Evolutionary conservation across 2,113 vertebrate species (phyloP), one percentile per base, ranked within the genome.

Genomic region (Anhinga anhinga): DNA sequence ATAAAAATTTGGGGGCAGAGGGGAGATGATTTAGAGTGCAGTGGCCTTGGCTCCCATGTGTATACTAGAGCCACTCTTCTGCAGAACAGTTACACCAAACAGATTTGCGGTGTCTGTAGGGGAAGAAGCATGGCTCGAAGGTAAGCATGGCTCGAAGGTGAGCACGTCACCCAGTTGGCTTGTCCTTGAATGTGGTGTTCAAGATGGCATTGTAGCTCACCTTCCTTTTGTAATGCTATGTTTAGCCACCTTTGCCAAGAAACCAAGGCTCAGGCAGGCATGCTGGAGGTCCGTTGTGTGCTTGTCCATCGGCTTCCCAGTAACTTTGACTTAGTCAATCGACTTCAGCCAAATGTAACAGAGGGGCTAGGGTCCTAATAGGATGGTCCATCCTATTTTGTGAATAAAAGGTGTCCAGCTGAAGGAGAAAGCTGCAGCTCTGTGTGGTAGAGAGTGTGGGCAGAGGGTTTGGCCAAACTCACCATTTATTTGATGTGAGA

Each of bases 261-360:
- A 92, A 26, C 11, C 44, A 30, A 50, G 50, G 34, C 58, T 63
- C 11, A 26, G 29, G 73, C 25, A 42, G 42, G n/a, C 20, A 2
- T 14, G 25, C 42, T 21, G 29, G 30, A n/a, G 14, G 19, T 36
- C 36, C 1, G 0, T 4, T 1, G 1, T 42, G 40, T 20, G 10
- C 61, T 78, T 85, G 52, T 59, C 63, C 25, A 30, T 25, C 3
- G 15, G 38, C 55, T 92, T 52, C 49, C 9, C 38, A 11, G 27
- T 67, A 58, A 20, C 62, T 81, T 74, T 69, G 58, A 52, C 29
- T 67, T 52, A 67, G 38, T 17, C 50, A n/a, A 34, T 82, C 0
- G 5, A 42, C 36, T 86, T 92, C 25, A 70, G 50, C 49, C 76
- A 81, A 76, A 27, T 12, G 8, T 61, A 40, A 15, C 10, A 55